Evolutionary conservation across 1,140 invertebrate species (phyloP).

Genomic region (Aphaenogaster ashmeadi): DNA sequence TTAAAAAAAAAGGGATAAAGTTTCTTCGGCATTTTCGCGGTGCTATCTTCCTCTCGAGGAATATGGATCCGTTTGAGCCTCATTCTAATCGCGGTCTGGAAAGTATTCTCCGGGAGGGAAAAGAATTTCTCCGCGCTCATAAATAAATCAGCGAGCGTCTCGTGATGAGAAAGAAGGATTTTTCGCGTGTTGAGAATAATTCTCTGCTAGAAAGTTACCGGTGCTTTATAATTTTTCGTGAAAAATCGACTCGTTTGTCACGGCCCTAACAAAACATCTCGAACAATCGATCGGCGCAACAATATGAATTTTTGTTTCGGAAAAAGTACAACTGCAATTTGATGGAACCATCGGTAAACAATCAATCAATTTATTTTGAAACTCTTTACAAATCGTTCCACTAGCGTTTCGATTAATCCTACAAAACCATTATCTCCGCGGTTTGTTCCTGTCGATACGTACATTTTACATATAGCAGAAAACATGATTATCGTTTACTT

Average conservation of each 20-base stretch:
- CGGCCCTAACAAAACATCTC: background rate
- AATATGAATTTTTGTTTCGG: slow-evolving; percentile 10
- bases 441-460: background rate
- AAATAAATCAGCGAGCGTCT: slow-evolving; percentile 52
- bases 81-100: slow-evolving; percentile 44
- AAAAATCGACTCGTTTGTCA: slow-evolving; percentile 5
- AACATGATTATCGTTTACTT: background rate
- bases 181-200: slow-evolving; percentile 11
- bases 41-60: background rate
- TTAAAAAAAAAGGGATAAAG: slow-evolving; percentile 14
- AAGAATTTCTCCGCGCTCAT: slow-evolving; percentile 44
- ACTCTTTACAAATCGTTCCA: background rate
- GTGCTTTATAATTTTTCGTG: background rate
- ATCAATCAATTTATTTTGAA: background rate
- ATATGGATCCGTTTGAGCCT: slow-evolving; percentile 42
- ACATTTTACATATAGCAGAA: background rate
- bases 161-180: slow-evolving; percentile 44
- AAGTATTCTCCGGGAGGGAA: slow-evolving; percentile 14
- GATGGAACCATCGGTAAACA: background rate
- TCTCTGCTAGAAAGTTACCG: background rate
- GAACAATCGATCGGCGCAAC: background rate
- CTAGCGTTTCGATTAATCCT: background rate
- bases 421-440: background rate
- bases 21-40: slow-evolving; percentile 14
- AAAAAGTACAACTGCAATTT: slow-evolving; percentile 14